Conservation (phyloP, 2,113 vertebrate genomes). For the Pollachius pollachius region DNA sequence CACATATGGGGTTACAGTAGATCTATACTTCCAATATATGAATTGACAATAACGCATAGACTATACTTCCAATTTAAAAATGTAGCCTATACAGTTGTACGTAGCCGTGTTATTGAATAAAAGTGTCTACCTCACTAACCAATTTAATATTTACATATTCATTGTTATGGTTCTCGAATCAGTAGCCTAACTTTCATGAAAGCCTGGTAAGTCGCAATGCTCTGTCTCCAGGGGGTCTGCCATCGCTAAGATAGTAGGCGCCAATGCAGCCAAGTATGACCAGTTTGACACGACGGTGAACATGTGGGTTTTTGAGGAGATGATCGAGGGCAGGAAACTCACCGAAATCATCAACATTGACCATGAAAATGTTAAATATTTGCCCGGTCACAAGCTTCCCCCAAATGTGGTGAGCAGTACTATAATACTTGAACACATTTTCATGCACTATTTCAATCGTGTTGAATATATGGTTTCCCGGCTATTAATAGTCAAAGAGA, state of each 20-base stretch:
- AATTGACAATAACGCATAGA: no score
- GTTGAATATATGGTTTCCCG: no score
- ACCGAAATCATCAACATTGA: conserved; percentile 94
- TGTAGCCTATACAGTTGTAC: no score
- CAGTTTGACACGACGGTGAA: conserved; percentile 82
- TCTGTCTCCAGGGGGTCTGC: conserved; percentile 85
- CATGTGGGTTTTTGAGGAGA: conserved; percentile 98
- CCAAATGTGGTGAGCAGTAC: conserved; percentile 84
- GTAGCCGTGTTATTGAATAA: no score
- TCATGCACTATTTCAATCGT: background rate
- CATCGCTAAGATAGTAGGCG: conserved; percentile 92
- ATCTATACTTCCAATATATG: no score
- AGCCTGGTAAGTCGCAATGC: background rate
- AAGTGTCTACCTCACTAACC: no score
- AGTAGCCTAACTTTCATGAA: no score
- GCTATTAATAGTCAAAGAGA: no score
- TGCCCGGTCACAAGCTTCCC: conserved; percentile 93
- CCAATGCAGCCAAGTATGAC: conserved; percentile 80
- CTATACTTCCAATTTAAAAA: no score
- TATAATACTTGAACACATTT: background rate
- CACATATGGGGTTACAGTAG: no score
- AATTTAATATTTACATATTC: no score
- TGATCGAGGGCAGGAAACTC: conserved; percentile 80
- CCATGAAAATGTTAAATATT: conserved; percentile 93
- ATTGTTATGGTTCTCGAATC: no score